Evolutionary conservation across 2,888 invertebrate genomes (phyloP).

Genomic region (Volucella bombylans): DNA sequence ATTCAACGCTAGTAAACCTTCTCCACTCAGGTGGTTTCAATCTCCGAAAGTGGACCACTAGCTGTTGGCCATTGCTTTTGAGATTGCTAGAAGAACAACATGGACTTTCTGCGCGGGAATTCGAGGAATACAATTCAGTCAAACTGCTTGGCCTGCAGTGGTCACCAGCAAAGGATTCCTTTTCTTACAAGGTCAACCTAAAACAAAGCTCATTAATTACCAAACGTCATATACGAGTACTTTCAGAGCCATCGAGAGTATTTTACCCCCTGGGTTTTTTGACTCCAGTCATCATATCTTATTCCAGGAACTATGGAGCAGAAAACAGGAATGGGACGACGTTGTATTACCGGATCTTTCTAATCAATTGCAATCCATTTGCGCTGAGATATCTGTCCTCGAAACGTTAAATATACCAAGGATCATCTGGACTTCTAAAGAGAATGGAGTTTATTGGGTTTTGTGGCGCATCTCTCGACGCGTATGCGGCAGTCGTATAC

Average conservation of each 20-base stretch:
- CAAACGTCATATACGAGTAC: slow-evolving; percentile 25
- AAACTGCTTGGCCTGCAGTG: slow-evolving; percentile 61
- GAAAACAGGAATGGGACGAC: slow-evolving; percentile 54
- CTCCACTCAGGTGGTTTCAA: slow-evolving; percentile 21
- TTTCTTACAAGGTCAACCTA: slow-evolving; percentile 46
- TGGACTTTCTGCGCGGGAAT: neutral
- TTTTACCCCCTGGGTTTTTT: slow-evolving; percentile 67
- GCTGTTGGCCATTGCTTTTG: slow-evolving; percentile 23
- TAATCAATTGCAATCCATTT: slow-evolving; percentile 26
- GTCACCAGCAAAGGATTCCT: slow-evolving; percentile 46
- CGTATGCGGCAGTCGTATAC: too few relatives aligned
- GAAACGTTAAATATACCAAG: too few relatives aligned
- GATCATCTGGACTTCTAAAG: too few relatives aligned
- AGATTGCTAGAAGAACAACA: slow-evolving; percentile 11
- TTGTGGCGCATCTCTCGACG: too few relatives aligned
- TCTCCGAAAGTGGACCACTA: slow-evolving; percentile 30
- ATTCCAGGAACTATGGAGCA: slow-evolving; percentile 37
- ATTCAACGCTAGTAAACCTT: slow-evolving; percentile 6
- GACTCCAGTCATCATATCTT: slow-evolving; percentile 59
- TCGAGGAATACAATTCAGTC: slow-evolving; percentile 13
- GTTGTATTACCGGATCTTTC: slow-evolving; percentile 26
- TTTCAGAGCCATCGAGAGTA: slow-evolving; percentile 34
- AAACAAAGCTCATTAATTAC: neutral
- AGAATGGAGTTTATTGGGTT: too few relatives aligned
- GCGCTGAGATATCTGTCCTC: slow-evolving; percentile 16